Evolutionary conservation across 2,888 invertebrate genomes (phyloP), one percentile per base, ranked within the genome.

Genomic region (Baronia brevicornis): DNA sequence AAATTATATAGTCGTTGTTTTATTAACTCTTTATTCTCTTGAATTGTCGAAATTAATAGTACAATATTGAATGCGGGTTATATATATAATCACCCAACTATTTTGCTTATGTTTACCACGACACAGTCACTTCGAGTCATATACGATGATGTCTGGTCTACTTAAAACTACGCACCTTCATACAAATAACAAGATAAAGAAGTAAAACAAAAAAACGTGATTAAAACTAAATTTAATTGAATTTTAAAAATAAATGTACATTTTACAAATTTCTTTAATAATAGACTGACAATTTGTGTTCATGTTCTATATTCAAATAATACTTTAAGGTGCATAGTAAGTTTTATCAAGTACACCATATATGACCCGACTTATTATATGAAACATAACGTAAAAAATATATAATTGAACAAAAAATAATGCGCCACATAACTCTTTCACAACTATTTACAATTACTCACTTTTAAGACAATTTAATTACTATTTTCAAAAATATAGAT

Each of bases 21-120:
- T 77, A 79, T 80, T 80, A 82, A 82, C 79, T 84, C 79, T 84
- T 84, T 84, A 84, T 82, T 84, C 78, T 80, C 67, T 77, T 82
- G 80, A 82, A 82, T 78, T 79, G 78, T 70, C 70, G 77, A 82
- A 84, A 84, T 80, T 80, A 84, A 84, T 84, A 74, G 79, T 84
- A 84, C 79, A 82, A 79, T 82, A 82, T 80, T 80, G 78, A 80
- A 82, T 80, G 78, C 68, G 84, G 84, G 84, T 56, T 78, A 65
- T 74, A 72, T 82, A 84, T 84, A 82, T 73, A 84, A 74, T 71
- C 69, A 79, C 84, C 84, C 80, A 79, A 69, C 80, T 82, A 82
- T 80, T 73, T 58, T 80, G 70, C 77, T 79, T 82, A 82, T 65
- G 9, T 43, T 68, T 71, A 80, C 77, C 77, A 79, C 74, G 78